Evolutionary conservation across 2,888 invertebrate species (phyloP).

Genomic region (Drosophila siamana): DNA sequence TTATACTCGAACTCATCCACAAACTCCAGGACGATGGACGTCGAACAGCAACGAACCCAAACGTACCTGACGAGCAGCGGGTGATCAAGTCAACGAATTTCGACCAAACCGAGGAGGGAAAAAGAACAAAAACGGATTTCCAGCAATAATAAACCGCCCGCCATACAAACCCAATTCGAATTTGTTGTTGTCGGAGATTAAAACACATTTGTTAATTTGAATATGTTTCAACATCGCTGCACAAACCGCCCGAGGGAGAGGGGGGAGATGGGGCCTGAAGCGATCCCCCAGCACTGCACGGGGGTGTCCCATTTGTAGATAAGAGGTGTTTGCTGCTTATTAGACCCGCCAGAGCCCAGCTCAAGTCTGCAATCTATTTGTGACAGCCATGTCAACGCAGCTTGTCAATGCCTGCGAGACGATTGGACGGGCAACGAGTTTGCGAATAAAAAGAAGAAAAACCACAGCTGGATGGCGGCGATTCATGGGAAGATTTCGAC

Average conservation of each 20-base stretch:
- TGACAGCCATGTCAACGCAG: conserved; percentile 73
- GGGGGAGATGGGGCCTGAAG: background rate
- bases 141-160: conserved; percentile 15
- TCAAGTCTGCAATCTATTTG: conserved; percentile 52
- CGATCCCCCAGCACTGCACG: conserved; percentile 4
- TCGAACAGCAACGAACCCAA: background rate
- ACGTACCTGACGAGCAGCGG: conserved; percentile 81
- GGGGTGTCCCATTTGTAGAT: conserved; percentile 36
- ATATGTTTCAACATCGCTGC: conserved; percentile 77
- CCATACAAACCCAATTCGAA: conserved; percentile 77
- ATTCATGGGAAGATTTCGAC: conserved; percentile 48
- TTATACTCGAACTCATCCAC: conserved; percentile 15
- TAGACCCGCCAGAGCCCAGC: conserved; percentile 41
- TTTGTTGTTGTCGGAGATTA: conserved; percentile 82
- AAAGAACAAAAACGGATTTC: conserved; percentile 33
- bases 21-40: conserved; percentile 17
- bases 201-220: conserved; percentile 82
- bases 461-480: conserved; percentile 54
- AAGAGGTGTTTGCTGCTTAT: conserved; percentile 77
- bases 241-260: conserved; percentile 46
- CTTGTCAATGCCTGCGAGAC: conserved; percentile 66
- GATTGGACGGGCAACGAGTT: conserved; percentile 26
- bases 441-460: conserved; percentile 28
- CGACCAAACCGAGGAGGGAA: too few species aligned
- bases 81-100: conserved; percentile 73